These are phyloP conservation scores for Polylopha cassiicola DNA, from an alignment of 2,888 invertebrate genomes.

Conservation along the genomic window DNA sequence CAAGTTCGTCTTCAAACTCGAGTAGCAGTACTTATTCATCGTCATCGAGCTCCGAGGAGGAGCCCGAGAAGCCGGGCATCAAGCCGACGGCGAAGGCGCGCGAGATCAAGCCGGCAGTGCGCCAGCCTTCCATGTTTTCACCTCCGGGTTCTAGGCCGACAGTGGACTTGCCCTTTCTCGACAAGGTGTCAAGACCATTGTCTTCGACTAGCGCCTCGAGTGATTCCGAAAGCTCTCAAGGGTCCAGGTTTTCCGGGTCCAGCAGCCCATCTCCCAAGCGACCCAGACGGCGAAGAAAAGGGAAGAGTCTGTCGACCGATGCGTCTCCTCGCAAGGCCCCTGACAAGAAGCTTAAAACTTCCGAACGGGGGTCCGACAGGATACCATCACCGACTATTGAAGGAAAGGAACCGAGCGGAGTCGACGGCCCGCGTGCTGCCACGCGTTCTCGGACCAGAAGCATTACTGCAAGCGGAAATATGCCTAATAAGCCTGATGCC, in stretches of 20 bases:
- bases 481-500: constrained; percentile 78
- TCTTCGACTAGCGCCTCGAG: constrained; percentile 79
- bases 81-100: constrained; percentile 65
- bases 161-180: constrained; percentile 87
- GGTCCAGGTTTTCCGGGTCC: constrained; percentile 56
- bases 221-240: constrained; percentile 76
- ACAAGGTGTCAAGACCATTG: constrained; percentile 84
- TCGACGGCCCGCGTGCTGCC: constrained; percentile 64
- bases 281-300: constrained; percentile 62
- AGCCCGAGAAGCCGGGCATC: constrained; percentile 58
- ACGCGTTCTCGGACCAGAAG: constrained; percentile 82
- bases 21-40: constrained; percentile 77
- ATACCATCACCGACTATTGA: constrained; percentile 84
- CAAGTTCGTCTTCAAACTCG: constrained; percentile 73
- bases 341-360: constrained; percentile 90
- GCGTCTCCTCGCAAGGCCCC: constrained; percentile 79
- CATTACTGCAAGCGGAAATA: constrained; percentile 82
- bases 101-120: constrained; percentile 56
- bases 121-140: constrained; percentile 62
- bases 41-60: constrained; percentile 80
- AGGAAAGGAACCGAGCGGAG: constrained; percentile 83
- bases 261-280: constrained; percentile 63
- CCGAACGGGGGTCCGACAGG: constrained; percentile 86
- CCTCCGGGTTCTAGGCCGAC: constrained; percentile 70
- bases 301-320: constrained; percentile 57